Conservation (phyloP, 2,797 vertebrate genomes). For the Rhinatrema bivittatum region DNA sequence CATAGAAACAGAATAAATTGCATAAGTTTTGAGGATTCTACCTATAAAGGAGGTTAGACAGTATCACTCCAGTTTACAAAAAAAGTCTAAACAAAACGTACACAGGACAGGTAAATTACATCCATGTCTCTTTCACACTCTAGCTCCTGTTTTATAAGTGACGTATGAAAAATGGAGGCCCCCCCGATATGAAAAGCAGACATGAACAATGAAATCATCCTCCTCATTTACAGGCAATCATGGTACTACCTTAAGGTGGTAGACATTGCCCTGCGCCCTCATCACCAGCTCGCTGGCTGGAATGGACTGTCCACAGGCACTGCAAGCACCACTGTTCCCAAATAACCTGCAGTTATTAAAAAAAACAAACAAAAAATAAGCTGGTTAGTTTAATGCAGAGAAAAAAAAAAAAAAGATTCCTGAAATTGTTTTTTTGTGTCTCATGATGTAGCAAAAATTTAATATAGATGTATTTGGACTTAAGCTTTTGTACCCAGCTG, state of each 20-base stretch:
- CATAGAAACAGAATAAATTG: constrained; percentile 16
- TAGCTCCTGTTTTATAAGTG: too few relatives aligned
- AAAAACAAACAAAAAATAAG: too few relatives aligned
- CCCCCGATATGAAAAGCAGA: background rate
- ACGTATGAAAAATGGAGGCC: background rate
- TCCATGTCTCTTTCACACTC: too few relatives aligned
- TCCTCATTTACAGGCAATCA: background rate
- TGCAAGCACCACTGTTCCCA: constrained; percentile 95
- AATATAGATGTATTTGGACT: too few relatives aligned
- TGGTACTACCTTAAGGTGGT: constrained; percentile 91
- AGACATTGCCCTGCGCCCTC: constrained; percentile 97
- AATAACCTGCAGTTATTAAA: constrained; percentile 86
- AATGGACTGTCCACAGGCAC: constrained; percentile 95
- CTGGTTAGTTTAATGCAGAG: constrained; percentile 28
- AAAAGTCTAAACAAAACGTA: too few relatives aligned
- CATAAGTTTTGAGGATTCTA: constrained; percentile 12
- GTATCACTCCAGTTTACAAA: too few relatives aligned
- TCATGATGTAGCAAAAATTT: too few relatives aligned
- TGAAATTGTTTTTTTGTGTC: constrained; percentile 22
- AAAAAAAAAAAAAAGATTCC: too few relatives aligned
- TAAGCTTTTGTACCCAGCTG: too few relatives aligned
- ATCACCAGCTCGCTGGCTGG: constrained; percentile 97
- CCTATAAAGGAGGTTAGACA: too few relatives aligned
- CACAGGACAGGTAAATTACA: too few relatives aligned
- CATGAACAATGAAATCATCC: background rate